Base-by-base conservation (phyloP, 2,888 invertebrate species). In the Apodemia duryi region DNA sequence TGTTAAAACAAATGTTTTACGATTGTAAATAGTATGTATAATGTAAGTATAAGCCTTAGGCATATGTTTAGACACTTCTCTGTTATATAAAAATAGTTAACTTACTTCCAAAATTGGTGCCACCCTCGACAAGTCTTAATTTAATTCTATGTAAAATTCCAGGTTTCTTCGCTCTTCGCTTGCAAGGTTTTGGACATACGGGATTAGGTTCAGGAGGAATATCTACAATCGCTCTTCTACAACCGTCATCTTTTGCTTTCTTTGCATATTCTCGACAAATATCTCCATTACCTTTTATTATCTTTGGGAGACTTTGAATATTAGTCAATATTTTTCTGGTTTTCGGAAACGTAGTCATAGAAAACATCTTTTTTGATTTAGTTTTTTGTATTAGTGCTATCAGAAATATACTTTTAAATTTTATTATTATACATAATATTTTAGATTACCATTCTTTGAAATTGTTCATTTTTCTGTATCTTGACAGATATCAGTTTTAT, bases 41-140 rank as follows among this genome's bases (percentile, higher is more conserved):
- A n/a, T n/a, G n/a, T n/a, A n/a, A n/a, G n/a, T n/a, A n/a, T n/a
- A n/a, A n/a, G n/a, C n/a, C n/a, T n/a, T n/a, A n/a, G n/a, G n/a
- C n/a, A n/a, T n/a, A n/a, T n/a, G n/a, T n/a, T n/a, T n/a, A n/a
- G n/a, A n/a, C n/a, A n/a, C n/a, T n/a, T n/a, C n/a, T n/a, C n/a
- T 38, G 7, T 38, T 1, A 38, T 43, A 11, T 43, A 43, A 43
- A 43, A 43, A 43, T 2, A 6, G 35, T 52, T 41, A 6, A 72
- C 88, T 85, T 74, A 90, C 91, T 88, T 71, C 89, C 89, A 77
- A 91, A 91, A 70, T 91, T 91, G 1, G 88, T 83, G 65, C 91
- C 90, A 29, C 91, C 91, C 71, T 91, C 88, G 32, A 86, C 74
- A 9, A 91, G 73, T 72, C 72, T 85, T 64, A 91, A 67, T 73